Evolutionary conservation across 37 sponge, comb jelly and placozoan genomes (phyloP).

Genomic region (Haliclona indistincta): DNA sequence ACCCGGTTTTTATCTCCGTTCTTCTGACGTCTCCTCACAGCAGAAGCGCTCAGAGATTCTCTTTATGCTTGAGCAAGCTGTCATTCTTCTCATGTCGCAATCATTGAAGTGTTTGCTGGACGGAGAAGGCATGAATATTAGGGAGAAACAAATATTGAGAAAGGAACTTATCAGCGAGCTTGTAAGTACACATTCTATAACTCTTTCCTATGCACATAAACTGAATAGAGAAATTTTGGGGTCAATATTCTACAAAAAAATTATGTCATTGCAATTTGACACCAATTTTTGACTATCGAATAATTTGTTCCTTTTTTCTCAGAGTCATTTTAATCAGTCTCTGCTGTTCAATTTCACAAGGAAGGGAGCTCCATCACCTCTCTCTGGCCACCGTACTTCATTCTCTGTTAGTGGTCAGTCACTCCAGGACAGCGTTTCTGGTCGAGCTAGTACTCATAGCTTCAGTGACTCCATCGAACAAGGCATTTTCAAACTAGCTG

Average conservation of each 20-base stretch:
- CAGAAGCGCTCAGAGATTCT: conserved; percentile 44
- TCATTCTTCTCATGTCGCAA: conserved; percentile 55
- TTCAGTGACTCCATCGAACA: conserved; percentile 59
- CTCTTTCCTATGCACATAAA: too few relatives aligned
- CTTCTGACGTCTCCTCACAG: neutral
- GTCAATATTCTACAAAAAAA: too few relatives aligned
- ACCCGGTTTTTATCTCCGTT: neutral
- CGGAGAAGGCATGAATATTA: conserved; percentile 16
- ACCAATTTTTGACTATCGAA: too few relatives aligned
- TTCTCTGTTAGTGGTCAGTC: conserved; percentile 1
- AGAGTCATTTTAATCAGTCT: conserved; percentile 46
- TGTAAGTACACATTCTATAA: too few relatives aligned
- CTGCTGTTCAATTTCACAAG: conserved; percentile 42
- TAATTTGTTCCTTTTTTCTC: too few relatives aligned
- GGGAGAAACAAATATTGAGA: conserved; percentile 51
- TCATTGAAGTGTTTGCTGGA: conserved; percentile 32
- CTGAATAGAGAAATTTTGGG: too few relatives aligned
- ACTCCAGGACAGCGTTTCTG: conserved; percentile 2
- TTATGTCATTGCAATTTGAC: too few relatives aligned
- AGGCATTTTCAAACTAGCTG: conserved; percentile 54
- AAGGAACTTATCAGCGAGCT: conserved; percentile 72
- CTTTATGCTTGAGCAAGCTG: conserved; percentile 51
- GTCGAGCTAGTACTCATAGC: conserved; percentile 12
- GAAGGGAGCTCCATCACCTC: conserved; percentile 55
- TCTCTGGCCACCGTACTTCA: neutral